Base-by-base conservation (phyloP, 1,140 invertebrate species). In the Linepithema humile region DNA sequence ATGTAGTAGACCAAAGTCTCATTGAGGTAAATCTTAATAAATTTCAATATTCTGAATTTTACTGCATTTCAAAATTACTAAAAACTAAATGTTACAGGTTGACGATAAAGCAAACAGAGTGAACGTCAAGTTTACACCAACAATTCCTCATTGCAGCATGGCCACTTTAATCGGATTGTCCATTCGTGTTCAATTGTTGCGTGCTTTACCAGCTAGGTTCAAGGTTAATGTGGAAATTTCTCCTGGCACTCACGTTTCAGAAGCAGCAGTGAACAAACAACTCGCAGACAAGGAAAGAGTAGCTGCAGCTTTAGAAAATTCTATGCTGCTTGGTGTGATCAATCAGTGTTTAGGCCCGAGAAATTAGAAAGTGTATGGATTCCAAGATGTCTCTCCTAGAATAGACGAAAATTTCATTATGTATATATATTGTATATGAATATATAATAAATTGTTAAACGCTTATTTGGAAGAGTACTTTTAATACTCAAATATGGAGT, bases 91-190 rank as follows among this genome's bases (percentile, higher is more conserved):
- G 10, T 87, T 92, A 23, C 83, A 95, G 89, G 96, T 98, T 2
- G 95, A 97, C 86, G 96, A 98, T 93, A 93, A 95, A 57, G 94
- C 96, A 57, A 98, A 97, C 90, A 94, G 91, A 59, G 96, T 99
- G 0, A 93, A 95, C 82, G 96, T 99, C 4, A 95, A 96, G 82
- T 99, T 99, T 93, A 99, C 99, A 0, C 99, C 99, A 10, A 99
- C 99, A 0, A 99, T 99, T 91, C 99, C 99, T 0, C 99, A 99
- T 92, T 99, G 99, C 91, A 99, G 98, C 89, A 99, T 99, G 98
- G 99, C 99, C 29, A 99, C 99, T 48, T 94, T 99, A 17, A 99
- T 99, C 92, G 99, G 97, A 93, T 93, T 98, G 26, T 97, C 97
- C 3, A 97, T 98, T 87, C 94, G 97, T 82, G 98, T 99, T 0